A percentile compares a stretch with the other conserved stretches of the same genome.
These are phyloP conservation scores for Cranoglanis bouderius DNA, from an alignment of 2,113 vertebrate species.

Conservation along the genomic window DNA sequence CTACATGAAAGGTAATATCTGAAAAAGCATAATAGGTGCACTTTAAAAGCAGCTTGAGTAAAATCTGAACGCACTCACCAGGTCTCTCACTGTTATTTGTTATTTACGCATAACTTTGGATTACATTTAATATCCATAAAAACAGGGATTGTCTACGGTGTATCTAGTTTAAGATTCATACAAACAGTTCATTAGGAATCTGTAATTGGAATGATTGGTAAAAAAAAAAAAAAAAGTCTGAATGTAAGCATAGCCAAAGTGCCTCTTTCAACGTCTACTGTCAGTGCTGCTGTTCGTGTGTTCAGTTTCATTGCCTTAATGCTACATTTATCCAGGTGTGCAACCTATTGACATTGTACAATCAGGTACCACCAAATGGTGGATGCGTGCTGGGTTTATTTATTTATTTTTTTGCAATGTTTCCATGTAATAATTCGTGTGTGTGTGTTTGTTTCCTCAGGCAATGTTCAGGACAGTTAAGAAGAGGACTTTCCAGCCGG, in stretches of 20 bases:
- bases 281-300: not conserved
- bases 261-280: not conserved
- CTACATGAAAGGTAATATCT: too few species aligned
- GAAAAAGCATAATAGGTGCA: too few species aligned
- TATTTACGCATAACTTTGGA: not conserved
- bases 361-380: not conserved
- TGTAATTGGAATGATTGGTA: too few species aligned
- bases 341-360: not conserved
- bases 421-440: not conserved
- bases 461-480: conserved; percentile 72
- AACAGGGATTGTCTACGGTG: not conserved
- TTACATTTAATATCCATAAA: not conserved
- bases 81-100: not conserved
- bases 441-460: conserved; percentile 57
- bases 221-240: not conserved
- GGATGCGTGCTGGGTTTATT: not conserved
- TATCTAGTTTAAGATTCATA: not conserved
- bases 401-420: not conserved
- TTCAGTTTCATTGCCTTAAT: not conserved
- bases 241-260: not conserved
- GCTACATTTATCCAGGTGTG: not conserved
- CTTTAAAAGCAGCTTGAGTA: too few species aligned
- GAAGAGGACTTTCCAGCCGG: conserved; percentile 70
- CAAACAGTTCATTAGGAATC: not conserved
- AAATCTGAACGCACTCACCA: not conserved